Evolutionary conservation across 2,797 vertebrate genomes (phyloP).

Genomic region (Pantherophis vulpinus): DNA sequence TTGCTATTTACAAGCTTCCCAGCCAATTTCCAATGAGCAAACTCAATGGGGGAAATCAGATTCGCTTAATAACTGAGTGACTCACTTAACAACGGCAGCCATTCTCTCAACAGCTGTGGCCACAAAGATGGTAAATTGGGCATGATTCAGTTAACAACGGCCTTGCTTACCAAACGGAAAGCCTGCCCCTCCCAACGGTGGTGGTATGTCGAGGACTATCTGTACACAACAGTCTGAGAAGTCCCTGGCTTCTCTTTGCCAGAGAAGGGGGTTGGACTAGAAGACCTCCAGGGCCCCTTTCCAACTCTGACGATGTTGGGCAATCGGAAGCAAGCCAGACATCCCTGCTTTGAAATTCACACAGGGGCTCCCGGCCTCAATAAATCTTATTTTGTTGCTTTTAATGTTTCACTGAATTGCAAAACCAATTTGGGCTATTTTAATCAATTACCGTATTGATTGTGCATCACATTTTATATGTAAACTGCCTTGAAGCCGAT

Average conservation of each 20-base stretch:
- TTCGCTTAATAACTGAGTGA: no score
- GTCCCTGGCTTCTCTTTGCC: background rate
- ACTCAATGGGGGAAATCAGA: background rate
- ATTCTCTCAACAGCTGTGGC: no score
- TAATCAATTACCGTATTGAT: background rate
- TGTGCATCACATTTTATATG: background rate
- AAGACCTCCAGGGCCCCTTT: background rate
- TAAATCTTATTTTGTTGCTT: background rate
- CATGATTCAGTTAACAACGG: no score
- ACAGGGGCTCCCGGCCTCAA: background rate
- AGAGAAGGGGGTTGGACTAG: background rate
- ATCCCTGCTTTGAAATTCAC: background rate
- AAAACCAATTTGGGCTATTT: background rate
- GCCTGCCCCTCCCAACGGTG: no score
- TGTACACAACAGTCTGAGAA: background rate
- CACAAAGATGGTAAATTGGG: no score
- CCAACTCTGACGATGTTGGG: background rate
- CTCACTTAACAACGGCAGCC: no score
- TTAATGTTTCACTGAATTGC: background rate
- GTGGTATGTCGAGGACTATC: background rate
- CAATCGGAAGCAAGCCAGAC: background rate
- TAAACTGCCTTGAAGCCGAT: background rate
- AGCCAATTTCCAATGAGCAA: background rate
- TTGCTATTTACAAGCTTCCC: background rate
- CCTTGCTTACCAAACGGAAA: no score